Evolutionary conservation across 2,888 invertebrate genomes (phyloP), one percentile per base, ranked within the genome.

Genomic region (Stenichneumon culpator): DNA sequence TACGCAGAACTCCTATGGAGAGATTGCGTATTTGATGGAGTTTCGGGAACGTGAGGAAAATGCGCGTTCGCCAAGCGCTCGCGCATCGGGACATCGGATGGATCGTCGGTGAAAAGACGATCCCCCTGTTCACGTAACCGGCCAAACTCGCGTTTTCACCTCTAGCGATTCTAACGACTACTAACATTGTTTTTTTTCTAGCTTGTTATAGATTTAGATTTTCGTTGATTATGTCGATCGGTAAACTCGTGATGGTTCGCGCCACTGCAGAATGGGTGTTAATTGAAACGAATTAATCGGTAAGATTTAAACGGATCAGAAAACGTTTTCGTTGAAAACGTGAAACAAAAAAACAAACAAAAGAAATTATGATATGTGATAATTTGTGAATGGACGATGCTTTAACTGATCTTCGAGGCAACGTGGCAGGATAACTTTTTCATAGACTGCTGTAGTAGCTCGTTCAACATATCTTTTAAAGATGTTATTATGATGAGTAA

Each of bases 381-480:
- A 78, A 67, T 75, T 65, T 36, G 50, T 32, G 63, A 44, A 69
- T 44, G 28, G n/a, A 65, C 25, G 63, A 75, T 54, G 54, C 22
- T 39, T 74, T 74, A 32, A 16, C 44, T 68, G 74, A 47, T 60
- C 63, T 39, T 63, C 6, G 19, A 3, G 52, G 32, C 28, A 16
- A 73, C 19, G 57, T 50, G 44, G 60, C 73, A 69, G 50, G 50
- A 78, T 82, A 50, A 78, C 44, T 14, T 36, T 70, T 52, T 63
- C 69, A 67, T 80, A 25, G 72, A 47, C 14, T 68, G 67, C 72
- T 69, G 2, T 36, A 65, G 28, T 67, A 67, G 70, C 47, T 83
- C 63, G 79, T 79, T 83, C 25, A 70, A 63, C 63, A 69, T 79
- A 28, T 67, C 25, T 44, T 69, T 83, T 50, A 50, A 60, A 19